Evolutionary conservation across 1,140 invertebrate species (phyloP).

Genomic region (Alviniconcha marisindica): DNA sequence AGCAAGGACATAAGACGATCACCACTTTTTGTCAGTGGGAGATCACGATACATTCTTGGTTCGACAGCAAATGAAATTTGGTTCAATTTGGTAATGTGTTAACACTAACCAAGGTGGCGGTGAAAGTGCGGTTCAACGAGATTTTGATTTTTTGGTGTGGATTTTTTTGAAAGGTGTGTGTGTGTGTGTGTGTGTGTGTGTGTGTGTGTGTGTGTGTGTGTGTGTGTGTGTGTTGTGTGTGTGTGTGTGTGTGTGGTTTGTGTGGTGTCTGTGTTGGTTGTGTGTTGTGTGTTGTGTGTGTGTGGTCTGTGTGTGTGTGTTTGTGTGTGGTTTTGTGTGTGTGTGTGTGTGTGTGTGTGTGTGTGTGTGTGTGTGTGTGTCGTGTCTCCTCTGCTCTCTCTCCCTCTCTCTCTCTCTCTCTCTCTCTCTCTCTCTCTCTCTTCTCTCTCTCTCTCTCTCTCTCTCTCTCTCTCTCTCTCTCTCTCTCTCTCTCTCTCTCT

Average conservation of each 20-base stretch:
- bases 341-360: too few relatives aligned
- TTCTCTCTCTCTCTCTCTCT: neutral
- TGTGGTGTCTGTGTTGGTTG: too few relatives aligned
- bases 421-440: neutral
- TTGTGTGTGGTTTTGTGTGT: too few relatives aligned
- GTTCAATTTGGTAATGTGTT: conserved; percentile 24
- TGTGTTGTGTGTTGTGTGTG: too few relatives aligned
- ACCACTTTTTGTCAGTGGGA: too few relatives aligned
- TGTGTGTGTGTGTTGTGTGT: too few relatives aligned
- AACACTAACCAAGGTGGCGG: conserved; percentile 4
- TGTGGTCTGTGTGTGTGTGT: too few relatives aligned
- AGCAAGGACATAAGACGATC: too few relatives aligned
- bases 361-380: too few relatives aligned
- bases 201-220: too few relatives aligned
- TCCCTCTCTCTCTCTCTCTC: conserved; percentile 1
- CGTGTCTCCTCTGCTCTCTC: neutral
- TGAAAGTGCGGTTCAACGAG: conserved; percentile 5
- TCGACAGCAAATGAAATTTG: neutral
- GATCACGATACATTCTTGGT: neutral
- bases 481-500: neutral
- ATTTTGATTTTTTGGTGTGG: neutral
- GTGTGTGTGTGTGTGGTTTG: too few relatives aligned
- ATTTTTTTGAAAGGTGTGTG: neutral
- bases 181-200: too few relatives aligned
- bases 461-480: conserved; percentile 4